A percentile compares a stretch with the other conserved stretches of the same genome.
Conservation (phyloP, 2,888 invertebrate species). For the Drosophila rubida region DNA sequence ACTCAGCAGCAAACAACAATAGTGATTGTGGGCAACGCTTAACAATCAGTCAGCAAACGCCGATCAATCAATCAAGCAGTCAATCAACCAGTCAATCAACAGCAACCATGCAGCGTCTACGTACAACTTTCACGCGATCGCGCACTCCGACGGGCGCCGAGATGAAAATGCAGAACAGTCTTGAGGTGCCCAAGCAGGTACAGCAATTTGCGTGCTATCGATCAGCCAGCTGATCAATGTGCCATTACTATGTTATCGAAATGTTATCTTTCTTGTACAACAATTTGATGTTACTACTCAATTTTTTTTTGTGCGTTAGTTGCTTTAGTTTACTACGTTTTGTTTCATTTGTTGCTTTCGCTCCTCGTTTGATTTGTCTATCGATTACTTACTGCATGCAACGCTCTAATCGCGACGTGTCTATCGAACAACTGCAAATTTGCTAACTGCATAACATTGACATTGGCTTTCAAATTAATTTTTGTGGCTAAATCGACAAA, state of each 20-base stretch:
- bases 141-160: constrained; percentile 95
- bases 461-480: too few species aligned
- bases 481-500: too few species aligned
- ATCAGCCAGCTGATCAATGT: too few species aligned
- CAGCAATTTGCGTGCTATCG: constrained; percentile 18
- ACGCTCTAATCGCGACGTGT: too few species aligned
- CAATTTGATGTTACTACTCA: too few species aligned
- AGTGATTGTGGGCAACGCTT: background rate
- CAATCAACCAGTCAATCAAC: background rate
- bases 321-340: background rate
- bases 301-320: background rate
- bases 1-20: constrained; percentile 6
- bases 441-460: too few species aligned
- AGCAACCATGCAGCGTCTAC: constrained; percentile 86
- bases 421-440: too few species aligned
- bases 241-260: too few species aligned
- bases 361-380: background rate
- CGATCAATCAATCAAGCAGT: background rate
- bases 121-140: constrained; percentile 94
- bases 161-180: constrained; percentile 96
- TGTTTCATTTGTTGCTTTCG: background rate
- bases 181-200: constrained; percentile 95
- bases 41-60: background rate
- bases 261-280: too few species aligned
- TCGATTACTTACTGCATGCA: too few species aligned